Conservation (phyloP, 2,797 vertebrate genomes). For the Poeciliopsis gracilis region DNA sequence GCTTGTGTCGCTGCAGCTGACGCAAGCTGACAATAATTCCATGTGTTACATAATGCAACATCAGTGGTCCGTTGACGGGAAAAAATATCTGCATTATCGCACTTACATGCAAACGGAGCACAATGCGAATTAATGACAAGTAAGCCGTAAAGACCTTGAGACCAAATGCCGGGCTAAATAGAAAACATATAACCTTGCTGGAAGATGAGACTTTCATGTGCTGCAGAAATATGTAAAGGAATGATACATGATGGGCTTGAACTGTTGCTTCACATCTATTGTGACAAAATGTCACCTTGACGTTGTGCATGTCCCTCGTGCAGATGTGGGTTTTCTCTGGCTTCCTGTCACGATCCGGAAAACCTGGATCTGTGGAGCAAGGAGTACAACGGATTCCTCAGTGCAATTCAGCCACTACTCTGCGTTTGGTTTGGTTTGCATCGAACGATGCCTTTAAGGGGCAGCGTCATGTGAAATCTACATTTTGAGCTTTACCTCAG, state of each 20-base stretch:
- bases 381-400: not conserved
- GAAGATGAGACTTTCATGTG: not conserved
- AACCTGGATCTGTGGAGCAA: not conserved
- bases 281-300: not conserved
- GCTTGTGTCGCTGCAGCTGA: not conserved
- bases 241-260: not conserved
- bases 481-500: no score
- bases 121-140: not conserved
- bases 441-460: not conserved
- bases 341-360: not conserved
- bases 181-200: not conserved
- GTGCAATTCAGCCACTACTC: not conserved
- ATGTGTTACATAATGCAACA: no score
- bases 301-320: not conserved
- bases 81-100: not conserved
- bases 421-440: not conserved
- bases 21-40: not conserved
- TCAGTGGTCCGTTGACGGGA: not conserved
- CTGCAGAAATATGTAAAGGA: not conserved
- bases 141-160: not conserved
- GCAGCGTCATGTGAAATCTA: no score
- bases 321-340: not conserved
- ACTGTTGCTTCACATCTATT: not conserved
- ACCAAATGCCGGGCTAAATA: not conserved
- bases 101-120: not conserved